A percentile compares a stretch with the other conserved stretches of the same genome.
phyloP scores from a whole-genome alignment of 2,888 invertebrate genomes.

The Phortica okadai region DNA sequence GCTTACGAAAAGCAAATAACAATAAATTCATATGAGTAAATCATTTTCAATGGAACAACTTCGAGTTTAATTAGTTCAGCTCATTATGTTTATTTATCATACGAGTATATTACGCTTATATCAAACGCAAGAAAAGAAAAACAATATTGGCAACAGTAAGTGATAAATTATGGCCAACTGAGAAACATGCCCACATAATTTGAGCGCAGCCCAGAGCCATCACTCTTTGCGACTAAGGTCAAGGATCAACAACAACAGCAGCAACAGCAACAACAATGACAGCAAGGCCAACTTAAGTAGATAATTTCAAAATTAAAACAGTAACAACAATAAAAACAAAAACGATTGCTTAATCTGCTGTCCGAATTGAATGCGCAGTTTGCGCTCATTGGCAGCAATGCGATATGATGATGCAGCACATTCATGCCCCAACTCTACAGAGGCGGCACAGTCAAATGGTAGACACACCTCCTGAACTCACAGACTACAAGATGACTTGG shows the following conservation, averaged over 20 bases:
- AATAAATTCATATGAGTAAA: background rate
- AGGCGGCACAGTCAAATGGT: background rate
- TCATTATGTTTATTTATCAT: background rate
- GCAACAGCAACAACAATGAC: background rate
- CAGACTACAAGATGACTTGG: background rate
- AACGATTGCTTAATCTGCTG: background rate
- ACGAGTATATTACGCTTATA: background rate
- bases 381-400: background rate
- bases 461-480: background rate
- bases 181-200: too few relatives aligned
- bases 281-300: background rate
- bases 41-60: background rate
- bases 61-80: background rate
- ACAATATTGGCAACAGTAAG: background rate
- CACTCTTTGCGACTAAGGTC: slow-evolving; percentile 59
- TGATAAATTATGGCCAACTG: too few relatives aligned
- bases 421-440: background rate
- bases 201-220: slow-evolving; percentile 45
- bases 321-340: background rate
- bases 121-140: background rate
- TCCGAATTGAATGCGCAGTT: background rate
- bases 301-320: background rate
- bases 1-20: background rate
- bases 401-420: slow-evolving; percentile 19
- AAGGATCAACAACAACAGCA: slow-evolving; percentile 64